These are phyloP conservation scores for Corvus hawaiiensis DNA, from an alignment of 2,113 vertebrate species.

Conservation along the genomic window DNA sequence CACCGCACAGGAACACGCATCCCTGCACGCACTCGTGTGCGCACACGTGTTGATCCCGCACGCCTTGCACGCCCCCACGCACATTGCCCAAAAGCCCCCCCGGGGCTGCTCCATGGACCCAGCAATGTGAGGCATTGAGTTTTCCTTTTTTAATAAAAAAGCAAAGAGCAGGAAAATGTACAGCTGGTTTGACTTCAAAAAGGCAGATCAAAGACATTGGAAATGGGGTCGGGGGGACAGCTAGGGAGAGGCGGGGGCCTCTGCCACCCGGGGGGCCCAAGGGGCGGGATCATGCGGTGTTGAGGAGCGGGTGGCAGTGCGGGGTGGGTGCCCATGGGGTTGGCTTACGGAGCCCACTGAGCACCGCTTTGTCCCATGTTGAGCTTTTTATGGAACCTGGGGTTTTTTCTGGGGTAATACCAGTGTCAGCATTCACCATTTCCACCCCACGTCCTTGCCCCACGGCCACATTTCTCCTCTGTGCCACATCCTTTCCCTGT, in stretches of 20 bases:
- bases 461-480: fast-evolving
- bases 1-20: fast-evolving
- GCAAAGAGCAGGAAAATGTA: not conserved
- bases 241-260: not conserved
- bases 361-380: not conserved
- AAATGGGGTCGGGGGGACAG: not conserved
- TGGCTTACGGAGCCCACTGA: fast-evolving
- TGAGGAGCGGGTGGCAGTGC: fast-evolving
- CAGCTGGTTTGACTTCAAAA: not conserved
- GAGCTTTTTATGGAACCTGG: not conserved
- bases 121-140: not conserved
- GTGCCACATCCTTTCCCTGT: not conserved
- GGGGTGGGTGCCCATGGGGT: not conserved
- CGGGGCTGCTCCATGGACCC: not conserved
- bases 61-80: not conserved
- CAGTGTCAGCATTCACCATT: not conserved
- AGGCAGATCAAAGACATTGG: not conserved
- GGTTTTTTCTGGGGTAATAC: too few species aligned
- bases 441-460: not conserved
- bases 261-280: not conserved
- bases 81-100: fast-evolving
- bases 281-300: fast-evolving
- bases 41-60: not conserved
- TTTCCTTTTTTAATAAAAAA: constrained; percentile 47
- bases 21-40: fast-evolving